phyloP scores from a whole-genome alignment of 1,140 invertebrate species.

The Meloidogyne chitwoodi region DNA sequence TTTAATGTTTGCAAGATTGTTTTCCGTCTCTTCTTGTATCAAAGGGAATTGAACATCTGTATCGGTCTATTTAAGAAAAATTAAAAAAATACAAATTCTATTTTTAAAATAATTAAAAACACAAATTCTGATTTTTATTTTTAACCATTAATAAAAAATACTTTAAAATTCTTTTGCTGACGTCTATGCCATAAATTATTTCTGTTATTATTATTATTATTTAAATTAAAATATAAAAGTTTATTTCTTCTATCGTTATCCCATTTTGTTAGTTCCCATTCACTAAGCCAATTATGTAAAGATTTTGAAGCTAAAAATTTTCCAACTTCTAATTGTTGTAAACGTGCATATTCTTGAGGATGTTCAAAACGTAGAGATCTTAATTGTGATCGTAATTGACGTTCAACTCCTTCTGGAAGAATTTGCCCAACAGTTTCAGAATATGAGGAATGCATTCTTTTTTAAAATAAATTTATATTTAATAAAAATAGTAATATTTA shows the following conservation, averaged over 20 bases:
- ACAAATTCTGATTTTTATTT: not conserved
- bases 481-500: not conserved
- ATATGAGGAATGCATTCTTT: not conserved
- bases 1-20: not conserved
- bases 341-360: constrained; percentile 8
- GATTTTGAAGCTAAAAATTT: constrained; percentile 21
- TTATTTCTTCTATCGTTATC: not conserved
- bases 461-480: not conserved
- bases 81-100: no score
- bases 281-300: constrained; percentile 20
- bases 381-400: not conserved
- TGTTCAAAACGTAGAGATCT: constrained; percentile 13
- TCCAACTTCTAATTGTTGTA: constrained; percentile 10
- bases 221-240: not conserved
- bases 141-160: not conserved
- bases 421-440: not conserved
- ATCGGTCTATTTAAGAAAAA: not conserved
- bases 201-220: not conserved
- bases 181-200: constrained; percentile 1
- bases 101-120: no score
- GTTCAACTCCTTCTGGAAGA: constrained; percentile 4
- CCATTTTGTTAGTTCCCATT: constrained; percentile 15
- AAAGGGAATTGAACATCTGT: not conserved
- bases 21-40: not conserved
- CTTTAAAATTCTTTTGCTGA: not conserved